These are phyloP conservation scores for Nebria brevicollis DNA, from an alignment of 2,888 invertebrate genomes.

Conservation along the genomic window DNA sequence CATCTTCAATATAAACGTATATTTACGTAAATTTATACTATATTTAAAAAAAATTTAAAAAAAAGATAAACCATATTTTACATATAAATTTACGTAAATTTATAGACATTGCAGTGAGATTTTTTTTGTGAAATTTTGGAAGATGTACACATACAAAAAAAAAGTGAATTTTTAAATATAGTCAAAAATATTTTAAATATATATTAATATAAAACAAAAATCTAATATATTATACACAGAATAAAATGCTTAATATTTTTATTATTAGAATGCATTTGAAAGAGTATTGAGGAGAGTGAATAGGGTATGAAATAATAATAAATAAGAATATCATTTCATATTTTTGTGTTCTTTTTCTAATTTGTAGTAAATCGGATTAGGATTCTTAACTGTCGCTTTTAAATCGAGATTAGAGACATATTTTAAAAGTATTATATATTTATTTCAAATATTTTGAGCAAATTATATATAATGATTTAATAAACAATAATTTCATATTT, in stretches of 20 bases:
- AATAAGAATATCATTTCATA: slow-evolving; percentile 21
- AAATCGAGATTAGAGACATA: neutral
- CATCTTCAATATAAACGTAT: neutral
- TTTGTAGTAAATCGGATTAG: slow-evolving; percentile 5
- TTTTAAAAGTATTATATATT: too few relatives aligned
- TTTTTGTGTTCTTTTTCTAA: slow-evolving; percentile 19
- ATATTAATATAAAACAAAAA: slow-evolving; percentile 16
- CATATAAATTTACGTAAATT: slow-evolving; percentile 14
- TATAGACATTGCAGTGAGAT: slow-evolving; percentile 24
- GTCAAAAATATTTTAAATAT: slow-evolving; percentile 31
- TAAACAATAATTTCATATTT: neutral
- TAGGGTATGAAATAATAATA: slow-evolving; percentile 10
- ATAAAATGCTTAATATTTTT: slow-evolving; percentile 25
- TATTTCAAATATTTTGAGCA: too few relatives aligned
- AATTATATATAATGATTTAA: too few relatives aligned
- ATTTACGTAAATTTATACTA: neutral
- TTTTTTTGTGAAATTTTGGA: slow-evolving; percentile 16
- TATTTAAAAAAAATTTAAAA: too few relatives aligned
- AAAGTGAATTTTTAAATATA: slow-evolving; percentile 13
- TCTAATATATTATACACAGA: slow-evolving; percentile 31
- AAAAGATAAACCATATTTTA: neutral
- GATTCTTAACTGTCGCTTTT: slow-evolving; percentile 7
- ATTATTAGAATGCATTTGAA: slow-evolving; percentile 23
- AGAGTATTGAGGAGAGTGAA: slow-evolving; percentile 5
- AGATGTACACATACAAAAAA: slow-evolving; percentile 15